Conservation (phyloP, 53 echinoderm and acorn worm species). For the Glandiceps talaboti region DNA sequence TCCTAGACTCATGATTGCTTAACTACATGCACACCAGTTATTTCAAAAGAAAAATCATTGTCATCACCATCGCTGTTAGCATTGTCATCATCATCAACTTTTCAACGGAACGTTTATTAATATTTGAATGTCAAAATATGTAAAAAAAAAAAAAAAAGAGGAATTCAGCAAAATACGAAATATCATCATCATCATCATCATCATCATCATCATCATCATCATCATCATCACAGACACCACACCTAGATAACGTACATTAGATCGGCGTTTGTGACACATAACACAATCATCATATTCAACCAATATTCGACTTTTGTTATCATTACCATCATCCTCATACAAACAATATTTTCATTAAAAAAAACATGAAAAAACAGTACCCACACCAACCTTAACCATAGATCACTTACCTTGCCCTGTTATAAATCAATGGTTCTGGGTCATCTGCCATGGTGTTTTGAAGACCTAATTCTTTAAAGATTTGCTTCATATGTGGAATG, state of each 20-base stretch:
- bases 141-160: too few species aligned
- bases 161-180: not conserved
- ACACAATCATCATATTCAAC: too few species aligned
- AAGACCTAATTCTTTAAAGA: constrained; percentile 71
- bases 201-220: not conserved
- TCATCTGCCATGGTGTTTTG: constrained; percentile 61
- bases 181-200: not conserved
- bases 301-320: too few species aligned
- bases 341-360: not conserved
- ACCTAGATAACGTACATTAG: too few species aligned
- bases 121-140: too few species aligned
- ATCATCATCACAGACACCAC: not conserved
- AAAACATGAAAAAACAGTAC: too few species aligned
- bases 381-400: too few species aligned
- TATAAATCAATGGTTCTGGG: constrained; percentile 54
- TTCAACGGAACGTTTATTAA: too few species aligned
- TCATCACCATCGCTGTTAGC: not conserved
- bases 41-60: not conserved
- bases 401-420: constrained; percentile 62
- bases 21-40: too few species aligned
- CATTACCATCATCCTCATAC: not conserved
- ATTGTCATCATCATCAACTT: not conserved
- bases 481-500: constrained; percentile 49
- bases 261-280: too few species aligned
- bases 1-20: too few species aligned